Conservation (phyloP, 2,113 vertebrate genomes). For the Neofelis nebulosa region DNA sequence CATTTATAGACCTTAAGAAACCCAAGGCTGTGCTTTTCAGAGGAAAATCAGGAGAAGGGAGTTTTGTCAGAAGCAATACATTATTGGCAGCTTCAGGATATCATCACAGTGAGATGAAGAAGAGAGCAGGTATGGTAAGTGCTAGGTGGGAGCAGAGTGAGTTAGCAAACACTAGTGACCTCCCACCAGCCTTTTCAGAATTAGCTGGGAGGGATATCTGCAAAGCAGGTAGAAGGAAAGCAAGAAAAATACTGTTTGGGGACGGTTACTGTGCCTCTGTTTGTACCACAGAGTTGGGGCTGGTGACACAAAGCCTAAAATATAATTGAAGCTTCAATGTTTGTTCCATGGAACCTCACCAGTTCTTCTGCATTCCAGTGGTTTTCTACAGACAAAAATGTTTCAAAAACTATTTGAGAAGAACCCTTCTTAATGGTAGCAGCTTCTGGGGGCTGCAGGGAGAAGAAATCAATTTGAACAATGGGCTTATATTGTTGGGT, state of each 20-base stretch:
- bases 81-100: not conserved
- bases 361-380: not conserved
- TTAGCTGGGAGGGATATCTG: not conserved
- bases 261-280: not conserved
- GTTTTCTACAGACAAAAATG: not conserved
- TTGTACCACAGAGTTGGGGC: too few relatives aligned
- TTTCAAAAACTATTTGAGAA: not conserved
- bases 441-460: not conserved
- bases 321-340: not conserved
- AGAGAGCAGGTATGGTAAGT: not conserved
- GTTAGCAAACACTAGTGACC: not conserved
- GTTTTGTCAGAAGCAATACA: not conserved
- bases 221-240: not conserved
- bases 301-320: not conserved
- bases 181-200: not conserved
- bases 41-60: not conserved
- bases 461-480: not conserved
- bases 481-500: not conserved
- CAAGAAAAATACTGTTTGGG: not conserved
- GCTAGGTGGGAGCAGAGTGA: not conserved
- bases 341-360: not conserved
- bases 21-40: not conserved
- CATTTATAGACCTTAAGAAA: not conserved
- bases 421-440: not conserved
- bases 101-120: not conserved